A percentile compares a stretch with the other conserved stretches of the same genome.
phyloP scores from a whole-genome alignment of 2,888 invertebrate species.

The Diogma glabrata region DNA sequence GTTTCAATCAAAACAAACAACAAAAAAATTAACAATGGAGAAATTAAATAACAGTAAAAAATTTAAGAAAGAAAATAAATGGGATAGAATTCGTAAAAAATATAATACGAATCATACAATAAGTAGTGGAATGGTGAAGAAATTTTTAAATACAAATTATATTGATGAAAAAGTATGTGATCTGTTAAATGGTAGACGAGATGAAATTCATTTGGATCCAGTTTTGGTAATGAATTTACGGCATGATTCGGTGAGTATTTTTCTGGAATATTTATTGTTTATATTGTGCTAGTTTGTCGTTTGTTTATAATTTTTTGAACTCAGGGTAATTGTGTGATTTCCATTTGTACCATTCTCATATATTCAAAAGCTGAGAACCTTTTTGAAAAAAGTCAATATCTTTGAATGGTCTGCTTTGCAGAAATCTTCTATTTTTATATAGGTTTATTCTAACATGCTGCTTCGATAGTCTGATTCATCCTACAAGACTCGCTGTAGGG shows the following conservation, averaged over 20 bases:
- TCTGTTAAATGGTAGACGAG: constrained; percentile 28
- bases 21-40: neutral
- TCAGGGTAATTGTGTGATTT: constrained; percentile 15
- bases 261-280: neutral
- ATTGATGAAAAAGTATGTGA: constrained; percentile 26
- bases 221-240: constrained; percentile 34
- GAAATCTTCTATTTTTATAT: no score
- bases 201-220: no score
- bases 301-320: no score
- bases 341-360: no score
- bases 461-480: no score
- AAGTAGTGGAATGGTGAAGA: constrained; percentile 30
- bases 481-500: no score
- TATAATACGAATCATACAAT: constrained; percentile 24
- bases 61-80: constrained; percentile 30
- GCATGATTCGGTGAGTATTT: constrained; percentile 30
- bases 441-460: no score
- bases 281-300: constrained; percentile 10
- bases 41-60: constrained; percentile 25
- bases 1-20: neutral
- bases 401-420: no score
- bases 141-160: constrained; percentile 32
- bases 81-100: constrained; percentile 36
- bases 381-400: no score
- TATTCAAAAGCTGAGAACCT: no score